A percentile compares a stretch with the other conserved stretches of the same genome.
These are phyloP conservation scores for Channa striata DNA, from an alignment of 2,797 vertebrate species.

Conservation along the genomic window DNA sequence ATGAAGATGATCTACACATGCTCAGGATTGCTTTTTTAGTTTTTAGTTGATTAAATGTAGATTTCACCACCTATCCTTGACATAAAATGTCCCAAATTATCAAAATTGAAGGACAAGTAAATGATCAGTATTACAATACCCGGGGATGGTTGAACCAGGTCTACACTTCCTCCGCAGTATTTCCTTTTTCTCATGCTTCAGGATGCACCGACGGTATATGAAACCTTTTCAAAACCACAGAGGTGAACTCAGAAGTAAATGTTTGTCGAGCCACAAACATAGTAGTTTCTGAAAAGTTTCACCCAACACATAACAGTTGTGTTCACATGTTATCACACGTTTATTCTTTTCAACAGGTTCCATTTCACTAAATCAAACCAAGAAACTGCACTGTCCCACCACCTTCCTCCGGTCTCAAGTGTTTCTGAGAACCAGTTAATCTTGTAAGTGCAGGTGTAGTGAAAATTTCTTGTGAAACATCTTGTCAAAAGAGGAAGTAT, in stretches of 20 bases:
- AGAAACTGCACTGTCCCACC: not conserved
- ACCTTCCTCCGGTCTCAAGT: not conserved
- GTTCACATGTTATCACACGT: not conserved
- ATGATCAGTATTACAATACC: too few relatives aligned
- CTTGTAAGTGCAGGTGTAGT: conserved; percentile 5
- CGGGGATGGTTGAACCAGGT: not conserved
- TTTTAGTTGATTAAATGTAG: too few relatives aligned
- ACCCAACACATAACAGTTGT: not conserved
- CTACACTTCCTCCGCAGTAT: too few relatives aligned
- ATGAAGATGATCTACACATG: too few relatives aligned
- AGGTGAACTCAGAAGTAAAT: not conserved
- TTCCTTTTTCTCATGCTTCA: not conserved
- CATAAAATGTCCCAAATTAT: too few relatives aligned
- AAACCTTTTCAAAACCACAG: not conserved
- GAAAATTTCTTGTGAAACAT: not conserved
- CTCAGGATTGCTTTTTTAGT: too few relatives aligned
- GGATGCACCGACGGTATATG: too few relatives aligned
- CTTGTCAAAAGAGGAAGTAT: conserved; percentile 4
- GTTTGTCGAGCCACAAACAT: not conserved
- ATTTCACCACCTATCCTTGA: too few relatives aligned
- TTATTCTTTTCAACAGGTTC: conserved; percentile 2
- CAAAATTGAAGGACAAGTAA: too few relatives aligned
- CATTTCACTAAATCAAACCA: not conserved
- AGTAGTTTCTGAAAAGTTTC: conserved; percentile 2
- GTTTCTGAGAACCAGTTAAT: not conserved